phyloP scores from a whole-genome alignment of 1,140 invertebrate genomes.

The Carposina sasakii region DNA sequence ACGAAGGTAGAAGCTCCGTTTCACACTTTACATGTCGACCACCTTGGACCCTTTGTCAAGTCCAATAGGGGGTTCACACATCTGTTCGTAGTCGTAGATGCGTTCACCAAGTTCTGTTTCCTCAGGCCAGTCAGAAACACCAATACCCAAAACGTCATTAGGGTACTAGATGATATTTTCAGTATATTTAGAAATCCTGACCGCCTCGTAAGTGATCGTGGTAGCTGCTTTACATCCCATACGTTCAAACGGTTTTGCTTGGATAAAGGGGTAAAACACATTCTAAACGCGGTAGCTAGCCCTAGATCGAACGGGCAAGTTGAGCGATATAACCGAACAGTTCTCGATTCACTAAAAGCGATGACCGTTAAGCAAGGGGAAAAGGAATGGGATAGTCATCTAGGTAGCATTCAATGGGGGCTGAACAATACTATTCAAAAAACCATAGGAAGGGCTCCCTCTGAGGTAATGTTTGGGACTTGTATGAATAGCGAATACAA shows the following conservation, averaged over 20 bases:
- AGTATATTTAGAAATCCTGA: constrained; percentile 20
- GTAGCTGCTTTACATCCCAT: constrained; percentile 23
- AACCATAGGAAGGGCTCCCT: constrained; percentile 18
- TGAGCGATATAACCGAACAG: constrained; percentile 24
- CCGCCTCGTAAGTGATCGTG: constrained; percentile 23
- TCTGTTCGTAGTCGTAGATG: constrained; percentile 26
- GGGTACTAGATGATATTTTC: constrained; percentile 23
- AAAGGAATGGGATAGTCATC: constrained; percentile 21
- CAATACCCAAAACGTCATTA: constrained; percentile 21
- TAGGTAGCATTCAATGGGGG: constrained; percentile 24
- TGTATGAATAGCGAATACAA: constrained; percentile 17
- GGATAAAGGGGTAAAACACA: constrained; percentile 21
- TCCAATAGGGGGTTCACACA: constrained; percentile 17
- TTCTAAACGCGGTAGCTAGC: constrained; percentile 27
- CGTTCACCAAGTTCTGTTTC: constrained; percentile 27
- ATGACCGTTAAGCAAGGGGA: constrained; percentile 18
- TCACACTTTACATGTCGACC: constrained; percentile 26
- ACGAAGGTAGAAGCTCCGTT: constrained; percentile 19
- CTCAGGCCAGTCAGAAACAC: constrained; percentile 20
- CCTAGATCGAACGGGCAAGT: constrained; percentile 25
- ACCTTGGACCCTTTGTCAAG: constrained; percentile 23
- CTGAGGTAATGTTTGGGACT: constrained; percentile 20
- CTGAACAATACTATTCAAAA: constrained; percentile 27
- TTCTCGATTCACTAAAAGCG: constrained; percentile 16
- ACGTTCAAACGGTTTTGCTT: constrained; percentile 23